These are phyloP conservation scores for Drosophila trapezifrons DNA, from an alignment of 1,140 invertebrate genomes.

Conservation along the genomic window DNA sequence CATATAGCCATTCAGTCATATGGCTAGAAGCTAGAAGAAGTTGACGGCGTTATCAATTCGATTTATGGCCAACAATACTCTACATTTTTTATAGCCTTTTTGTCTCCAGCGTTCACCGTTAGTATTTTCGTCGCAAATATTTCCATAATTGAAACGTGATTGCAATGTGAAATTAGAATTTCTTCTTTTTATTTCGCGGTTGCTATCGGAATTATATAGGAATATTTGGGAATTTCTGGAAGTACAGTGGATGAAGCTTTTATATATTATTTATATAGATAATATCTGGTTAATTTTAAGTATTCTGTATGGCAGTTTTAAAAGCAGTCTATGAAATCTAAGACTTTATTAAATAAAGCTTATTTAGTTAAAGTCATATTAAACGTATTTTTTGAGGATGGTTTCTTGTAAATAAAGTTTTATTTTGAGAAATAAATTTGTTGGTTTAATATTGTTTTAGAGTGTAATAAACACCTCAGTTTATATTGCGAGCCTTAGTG, in stretches of 20 bases:
- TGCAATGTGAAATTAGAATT: conserved; percentile 6
- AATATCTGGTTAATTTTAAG: too few relatives aligned
- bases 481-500: too few relatives aligned
- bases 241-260: background rate
- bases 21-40: conserved; percentile 16
- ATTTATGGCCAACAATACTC: conserved; percentile 56
- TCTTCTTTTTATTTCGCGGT: background rate
- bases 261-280: background rate
- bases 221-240: conserved; percentile 1
- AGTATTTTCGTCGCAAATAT: conserved; percentile 57
- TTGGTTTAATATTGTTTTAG: too few relatives aligned
- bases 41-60: conserved; percentile 59
- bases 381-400: too few relatives aligned
- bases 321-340: background rate
- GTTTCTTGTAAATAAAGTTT: too few relatives aligned
- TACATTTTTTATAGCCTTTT: conserved; percentile 64
- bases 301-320: background rate
- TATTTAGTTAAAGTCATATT: too few relatives aligned
- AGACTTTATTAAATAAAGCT: background rate
- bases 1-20: conserved; percentile 41
- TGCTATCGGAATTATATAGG: conserved; percentile 10
- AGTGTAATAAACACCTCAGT: too few relatives aligned
- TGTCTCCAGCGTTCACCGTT: conserved; percentile 64
- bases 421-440: too few relatives aligned
- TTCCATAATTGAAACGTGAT: conserved; percentile 78